These are phyloP conservation scores for Ctenosaura bakeri DNA, from an alignment of 2,797 vertebrate species.

Conservation along the genomic window DNA sequence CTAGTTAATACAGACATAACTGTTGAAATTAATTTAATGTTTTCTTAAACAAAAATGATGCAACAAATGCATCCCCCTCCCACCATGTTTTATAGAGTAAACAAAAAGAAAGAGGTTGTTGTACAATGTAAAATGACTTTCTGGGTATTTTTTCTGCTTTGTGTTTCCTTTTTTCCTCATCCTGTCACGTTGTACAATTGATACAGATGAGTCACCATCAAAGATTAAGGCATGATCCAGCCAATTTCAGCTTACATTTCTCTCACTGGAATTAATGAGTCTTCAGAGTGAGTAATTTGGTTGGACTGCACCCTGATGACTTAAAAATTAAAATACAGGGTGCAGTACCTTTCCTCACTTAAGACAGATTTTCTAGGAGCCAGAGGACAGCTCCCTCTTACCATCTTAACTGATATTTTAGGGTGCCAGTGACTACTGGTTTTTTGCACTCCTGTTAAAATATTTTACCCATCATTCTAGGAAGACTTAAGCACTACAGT, in stretches of 20 bases:
- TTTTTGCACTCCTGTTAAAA: constrained; percentile 30
- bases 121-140: constrained; percentile 67
- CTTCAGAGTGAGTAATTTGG: constrained; percentile 34
- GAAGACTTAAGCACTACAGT: constrained; percentile 50
- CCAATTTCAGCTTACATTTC: neutral
- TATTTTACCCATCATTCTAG: constrained; percentile 45
- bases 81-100: constrained; percentile 58
- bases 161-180: constrained; percentile 53
- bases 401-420: neutral
- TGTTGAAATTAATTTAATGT: constrained; percentile 73
- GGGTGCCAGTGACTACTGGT: neutral
- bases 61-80: constrained; percentile 65
- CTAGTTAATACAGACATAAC: constrained; percentile 79
- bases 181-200: constrained; percentile 53
- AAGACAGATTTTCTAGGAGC: constrained; percentile 18
- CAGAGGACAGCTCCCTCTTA: neutral
- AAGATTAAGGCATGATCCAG: neutral
- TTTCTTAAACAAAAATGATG: constrained; percentile 67
- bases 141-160: constrained; percentile 38
- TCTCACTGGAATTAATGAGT: neutral
- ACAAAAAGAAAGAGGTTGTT: constrained; percentile 65
- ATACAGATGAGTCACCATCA: constrained; percentile 33
- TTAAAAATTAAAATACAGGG: neutral
- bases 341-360: neutral
- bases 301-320: neutral